phyloP scores from a whole-genome alignment of 2,113 vertebrate species.

The Cyphomyrus discorhynchus region DNA sequence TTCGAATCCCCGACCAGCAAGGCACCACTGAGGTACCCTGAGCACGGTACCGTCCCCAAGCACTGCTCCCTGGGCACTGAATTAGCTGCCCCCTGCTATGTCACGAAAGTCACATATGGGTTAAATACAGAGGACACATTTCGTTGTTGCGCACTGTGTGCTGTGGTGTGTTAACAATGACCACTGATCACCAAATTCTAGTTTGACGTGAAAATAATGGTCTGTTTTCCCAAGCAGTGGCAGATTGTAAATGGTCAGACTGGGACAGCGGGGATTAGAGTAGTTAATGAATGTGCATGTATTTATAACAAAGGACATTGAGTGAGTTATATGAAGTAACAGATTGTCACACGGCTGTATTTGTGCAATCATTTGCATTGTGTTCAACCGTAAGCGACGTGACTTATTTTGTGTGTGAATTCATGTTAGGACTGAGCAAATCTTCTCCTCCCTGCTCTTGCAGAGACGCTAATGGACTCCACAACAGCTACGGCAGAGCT shows the following conservation, averaged over 20 bases:
- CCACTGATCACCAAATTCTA: too few relatives aligned
- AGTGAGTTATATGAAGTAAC: background rate
- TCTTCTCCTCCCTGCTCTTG: conserved; percentile 30
- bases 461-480: conserved; percentile 94
- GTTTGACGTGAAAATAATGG: background rate
- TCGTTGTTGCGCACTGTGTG: too few relatives aligned
- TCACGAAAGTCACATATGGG: too few relatives aligned
- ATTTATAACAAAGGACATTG: background rate
- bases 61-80: too few relatives aligned
- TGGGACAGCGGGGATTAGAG: background rate
- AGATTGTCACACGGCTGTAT: background rate
- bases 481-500: conserved; percentile 91
- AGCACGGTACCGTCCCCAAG: too few relatives aligned
- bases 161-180: too few relatives aligned
- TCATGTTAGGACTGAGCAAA: background rate
- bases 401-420: background rate
- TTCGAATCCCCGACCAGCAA: too few relatives aligned
- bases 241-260: background rate
- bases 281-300: background rate
- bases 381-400: background rate
- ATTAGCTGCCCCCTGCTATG: too few relatives aligned
- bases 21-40: too few relatives aligned
- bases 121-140: too few relatives aligned
- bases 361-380: background rate
- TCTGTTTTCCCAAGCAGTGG: background rate